A percentile compares a stretch with the other conserved stretches of the same genome.
phyloP scores from a whole-genome alignment of 2,888 invertebrate genomes.

The Acanthopleura granulata region DNA sequence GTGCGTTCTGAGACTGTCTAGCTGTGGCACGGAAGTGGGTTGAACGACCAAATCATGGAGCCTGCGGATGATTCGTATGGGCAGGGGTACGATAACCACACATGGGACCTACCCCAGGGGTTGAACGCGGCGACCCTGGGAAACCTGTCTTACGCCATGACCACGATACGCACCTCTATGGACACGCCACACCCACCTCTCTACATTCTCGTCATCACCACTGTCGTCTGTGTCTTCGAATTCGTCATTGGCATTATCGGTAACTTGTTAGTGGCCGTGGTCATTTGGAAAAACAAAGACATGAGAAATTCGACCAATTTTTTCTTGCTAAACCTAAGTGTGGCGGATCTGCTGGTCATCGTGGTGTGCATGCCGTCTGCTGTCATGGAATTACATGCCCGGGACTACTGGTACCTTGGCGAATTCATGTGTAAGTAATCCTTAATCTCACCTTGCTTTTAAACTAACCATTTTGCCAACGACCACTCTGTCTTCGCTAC shows the following conservation, averaged over 20 bases:
- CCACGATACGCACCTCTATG: neutral
- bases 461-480: too few relatives aligned
- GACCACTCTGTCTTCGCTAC: too few relatives aligned
- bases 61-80: too few relatives aligned
- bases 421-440: constrained; percentile 17
- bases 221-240: neutral
- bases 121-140: too few relatives aligned
- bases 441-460: too few relatives aligned
- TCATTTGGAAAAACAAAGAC: constrained; percentile 15
- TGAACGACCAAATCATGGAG: too few relatives aligned
- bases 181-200: neutral
- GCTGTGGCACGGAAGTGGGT: too few relatives aligned
- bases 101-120: too few relatives aligned
- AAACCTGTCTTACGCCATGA: neutral
- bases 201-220: neutral
- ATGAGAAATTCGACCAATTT: constrained; percentile 13
- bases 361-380: constrained; percentile 11
- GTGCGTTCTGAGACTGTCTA: too few relatives aligned
- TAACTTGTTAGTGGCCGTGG: constrained; percentile 10
- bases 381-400: constrained; percentile 13
- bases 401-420: constrained; percentile 13
- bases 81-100: too few relatives aligned
- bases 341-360: constrained; percentile 9
- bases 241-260: constrained; percentile 5
- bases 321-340: constrained; percentile 3